Conservation (phyloP, 2,888 invertebrate species). For the Nysson spinosus region DNA sequence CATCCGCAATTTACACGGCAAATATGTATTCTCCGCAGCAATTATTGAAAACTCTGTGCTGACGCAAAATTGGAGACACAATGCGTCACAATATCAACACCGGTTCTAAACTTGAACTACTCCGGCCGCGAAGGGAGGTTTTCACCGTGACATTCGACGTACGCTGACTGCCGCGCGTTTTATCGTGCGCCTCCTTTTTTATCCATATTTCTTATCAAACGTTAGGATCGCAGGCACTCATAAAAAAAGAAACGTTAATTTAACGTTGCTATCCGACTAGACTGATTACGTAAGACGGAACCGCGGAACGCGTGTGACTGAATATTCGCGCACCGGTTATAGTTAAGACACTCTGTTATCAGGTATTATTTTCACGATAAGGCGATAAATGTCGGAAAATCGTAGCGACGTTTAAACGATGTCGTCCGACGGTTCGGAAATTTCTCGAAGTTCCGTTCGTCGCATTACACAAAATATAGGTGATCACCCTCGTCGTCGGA, state of each 20-base stretch:
- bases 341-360: conserved; percentile 16
- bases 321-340: conserved; percentile 33
- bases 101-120: no score
- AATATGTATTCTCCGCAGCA: no score
- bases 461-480: neutral
- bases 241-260: conserved; percentile 26
- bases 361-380: neutral
- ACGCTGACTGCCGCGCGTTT: no score
- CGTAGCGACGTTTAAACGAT: neutral
- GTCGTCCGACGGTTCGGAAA: neutral
- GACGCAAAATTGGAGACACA: no score
- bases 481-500: neutral
- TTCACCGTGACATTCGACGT: no score
- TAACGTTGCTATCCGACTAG: conserved; percentile 22
- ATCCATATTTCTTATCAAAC: conserved; percentile 13
- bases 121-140: no score
- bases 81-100: no score
- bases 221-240: neutral
- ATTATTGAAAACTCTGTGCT: no score
- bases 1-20: no score
- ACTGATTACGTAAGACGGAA: conserved; percentile 42
- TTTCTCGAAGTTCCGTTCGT: conserved; percentile 28
- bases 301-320: conserved; percentile 32
- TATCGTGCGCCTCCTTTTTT: neutral
- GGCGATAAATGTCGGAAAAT: neutral